Evolutionary conservation across 2,888 invertebrate genomes (phyloP), one percentile per base, ranked within the genome.

Genomic region (Iphiclides podalirius): DNA sequence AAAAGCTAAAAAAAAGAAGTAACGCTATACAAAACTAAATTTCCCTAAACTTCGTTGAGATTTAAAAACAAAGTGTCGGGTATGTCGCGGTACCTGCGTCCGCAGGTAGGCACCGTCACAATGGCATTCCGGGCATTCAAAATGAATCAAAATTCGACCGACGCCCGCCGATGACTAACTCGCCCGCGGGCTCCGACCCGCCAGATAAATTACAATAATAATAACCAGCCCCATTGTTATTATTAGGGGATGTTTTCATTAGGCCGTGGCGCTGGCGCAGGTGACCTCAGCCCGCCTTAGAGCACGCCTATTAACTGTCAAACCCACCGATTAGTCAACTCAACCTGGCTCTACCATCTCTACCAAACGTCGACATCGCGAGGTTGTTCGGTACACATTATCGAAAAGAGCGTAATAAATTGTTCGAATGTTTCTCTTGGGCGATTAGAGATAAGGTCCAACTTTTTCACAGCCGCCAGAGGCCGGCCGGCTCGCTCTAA

Each of bases 101-200:
- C 54, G 57, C 84, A 86, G 85, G 87, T 85, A 86, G 56, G 65
- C 76, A 74, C 75, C 66, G 62, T 66, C 65, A 84, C 85, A 86
- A 87, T 86, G 78, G 83, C 85, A 87, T 87, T 85, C 87, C 85
- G 73, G 66, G 61, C 80, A 82, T 79, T 73, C 77, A 75, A 83
- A 83, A 84, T 86, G 81, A 87, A 84, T 86, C 84, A 81, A 85
- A 85, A 82, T 76, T 81, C 79, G 73, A 60, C 66, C 69, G 73
- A n/a, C n/a, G 70, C 62, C 38, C 44, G 59, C 58, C 57, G 61
- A 70, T 75, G 74, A 78, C 71, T 73, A 72, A 77, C 71, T 28
- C 47, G 64, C 64, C 61, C 64, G 35, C 34, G 31, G 16, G 28
- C 4, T 11, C 34, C 34, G 58, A 64, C 68, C 75, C 68, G 64